Evolutionary conservation across 2,888 invertebrate species (phyloP), one percentile per base, ranked within the genome.

Genomic region (Plebejus argus): DNA sequence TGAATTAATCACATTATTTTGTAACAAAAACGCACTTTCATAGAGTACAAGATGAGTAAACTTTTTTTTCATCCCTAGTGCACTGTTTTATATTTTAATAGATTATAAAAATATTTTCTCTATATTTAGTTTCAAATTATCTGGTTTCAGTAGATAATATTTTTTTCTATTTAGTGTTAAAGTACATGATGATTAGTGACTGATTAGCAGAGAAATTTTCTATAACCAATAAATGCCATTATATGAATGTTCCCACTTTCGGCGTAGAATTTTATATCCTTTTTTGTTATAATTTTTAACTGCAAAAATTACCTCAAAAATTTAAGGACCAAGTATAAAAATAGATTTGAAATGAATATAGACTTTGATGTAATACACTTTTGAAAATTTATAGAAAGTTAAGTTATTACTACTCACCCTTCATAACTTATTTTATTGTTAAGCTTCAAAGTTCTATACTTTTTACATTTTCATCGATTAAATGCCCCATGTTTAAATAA

Each of bases 301-400:
- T 28, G 6, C 28, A 28, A 66, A 66, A 15, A 66, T 18, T 33
- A 66, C 28, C 28, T 66, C 66, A 66, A 66, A 66, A 66, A 28
- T 18, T 66, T 28, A 66, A 66, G 66, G 66, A 66, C 66, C 66
- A 66, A 66, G 33, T 61, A 66, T 66, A 20, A 33, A 66, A 28
- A 28, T 66, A 66, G 33, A 66, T 15, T 66, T 66, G 15, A 18
- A 15, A 53, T 18, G 53, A 18, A 53, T 18, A 53, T 53, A 53
- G 53, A 18, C 53, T 53, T 33, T 66, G 33, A 66, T 66, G 28
- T 18, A 66, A 66, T 28, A 66, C 28, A 66, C 18, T 66, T 15
- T 66, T 66, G 66, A 28, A 61, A 58, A 61, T 39, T 39, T 66
- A 66, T 66, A 33, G 12, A 66, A 15, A 66, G 28, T 12, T 66